Base-by-base conservation (phyloP, 1,140 invertebrate species). In the Centruroides sculpturatus region DNA sequence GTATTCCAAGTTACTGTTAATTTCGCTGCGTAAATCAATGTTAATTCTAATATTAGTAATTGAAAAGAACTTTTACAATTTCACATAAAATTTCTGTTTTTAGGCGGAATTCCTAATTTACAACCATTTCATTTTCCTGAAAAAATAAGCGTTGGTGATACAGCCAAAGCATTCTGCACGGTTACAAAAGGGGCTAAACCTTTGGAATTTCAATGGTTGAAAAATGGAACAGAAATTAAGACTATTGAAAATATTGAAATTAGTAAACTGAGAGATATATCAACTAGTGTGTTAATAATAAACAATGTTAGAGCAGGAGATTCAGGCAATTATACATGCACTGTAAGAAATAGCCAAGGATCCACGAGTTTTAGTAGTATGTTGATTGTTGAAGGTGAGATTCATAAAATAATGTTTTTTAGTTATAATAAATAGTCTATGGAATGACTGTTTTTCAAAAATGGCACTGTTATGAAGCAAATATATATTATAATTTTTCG, bases 361-460 rank as follows among this genome's bases (percentile, higher is more conserved):
- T 79, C 81, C 55, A 86, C 86, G 65, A 74, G 78, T 13, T 85
- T 85, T 66, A 82, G 84, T 5, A 83, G 86, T 0, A 3, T 50
- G 0, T 46, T 63, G 6, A 11, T 56, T 10, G 58, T 63, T 0
- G 57, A 63, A 59, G 62, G 62, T 63, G 56, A 50, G 47, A 34
- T 11, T 4, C 9, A 13, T 36, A 13, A 9, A 56, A 13, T 57
- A 23, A 23, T 23, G 23, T 23, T 41, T 6, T 41, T 41, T 1
- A 41, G 41, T 41, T 41, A 23, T 23, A 23, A 23, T 23, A 23
- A 23, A 23, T 23, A 23, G 0, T 23, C 23, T 23, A 23, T 23
- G 23, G 23, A 23, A 23, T 23, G 23, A 23, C 23, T 23, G 23
- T 23, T 23, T 23, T 23, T 23, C 23, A 23, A 23, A 23, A 23